Evolutionary conservation across 92 coral and sea anemone genomes (phyloP).

Genomic region (Nematostella vectensis): DNA sequence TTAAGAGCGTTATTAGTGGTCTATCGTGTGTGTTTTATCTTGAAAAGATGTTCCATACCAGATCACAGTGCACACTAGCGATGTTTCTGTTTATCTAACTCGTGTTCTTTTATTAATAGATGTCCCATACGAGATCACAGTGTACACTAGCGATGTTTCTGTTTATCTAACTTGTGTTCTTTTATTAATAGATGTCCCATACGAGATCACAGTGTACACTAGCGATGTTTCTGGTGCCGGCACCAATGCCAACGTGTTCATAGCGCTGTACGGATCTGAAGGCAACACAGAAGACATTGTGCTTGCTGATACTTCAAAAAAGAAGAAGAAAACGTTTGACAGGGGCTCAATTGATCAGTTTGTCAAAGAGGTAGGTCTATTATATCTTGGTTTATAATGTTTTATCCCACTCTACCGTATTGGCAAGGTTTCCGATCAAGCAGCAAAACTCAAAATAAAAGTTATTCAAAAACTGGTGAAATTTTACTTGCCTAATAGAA

Average conservation of each 20-base stretch:
- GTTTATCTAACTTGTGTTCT: too few relatives aligned
- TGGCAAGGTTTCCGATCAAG: background rate
- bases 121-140: conserved; percentile 89
- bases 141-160: conserved; percentile 74
- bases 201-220: conserved; percentile 87
- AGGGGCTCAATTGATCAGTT: conserved; percentile 87
- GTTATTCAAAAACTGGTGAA: background rate
- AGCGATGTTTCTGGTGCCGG: conserved; percentile 82
- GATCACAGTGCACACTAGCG: conserved; percentile 84
- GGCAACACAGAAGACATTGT: conserved; percentile 68
- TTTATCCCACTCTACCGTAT: background rate
- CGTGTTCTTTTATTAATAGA: too few relatives aligned
- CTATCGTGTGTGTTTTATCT: too few relatives aligned
- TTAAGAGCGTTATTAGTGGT: too few relatives aligned
- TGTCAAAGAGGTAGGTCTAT: conserved; percentile 76
- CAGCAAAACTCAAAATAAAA: background rate
- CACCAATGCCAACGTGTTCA: conserved; percentile 79
- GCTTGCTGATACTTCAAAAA: conserved; percentile 81
- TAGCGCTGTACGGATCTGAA: conserved; percentile 76
- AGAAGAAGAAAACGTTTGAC: conserved; percentile 86
- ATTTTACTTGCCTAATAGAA: too few relatives aligned
- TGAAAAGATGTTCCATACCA: conserved; percentile 93
- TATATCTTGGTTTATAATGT: too few relatives aligned
- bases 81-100: too few relatives aligned
- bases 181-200: conserved; percentile 65